phyloP scores from a whole-genome alignment of 92 coral and sea anemone species.

The Porites rus region DNA sequence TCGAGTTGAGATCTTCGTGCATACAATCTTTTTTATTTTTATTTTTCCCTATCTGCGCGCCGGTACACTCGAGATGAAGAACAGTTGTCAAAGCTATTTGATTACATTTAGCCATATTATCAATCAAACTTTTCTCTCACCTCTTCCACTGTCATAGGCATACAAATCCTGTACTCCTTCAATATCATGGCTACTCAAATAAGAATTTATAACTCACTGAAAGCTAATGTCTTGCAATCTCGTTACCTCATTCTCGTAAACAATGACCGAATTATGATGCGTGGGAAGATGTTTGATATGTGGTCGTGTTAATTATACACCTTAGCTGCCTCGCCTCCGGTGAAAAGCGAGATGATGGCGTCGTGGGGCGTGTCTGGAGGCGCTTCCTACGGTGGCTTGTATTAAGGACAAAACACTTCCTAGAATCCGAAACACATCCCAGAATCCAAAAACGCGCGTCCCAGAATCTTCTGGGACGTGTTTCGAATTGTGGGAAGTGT shows the following conservation, averaged over 20 bases:
- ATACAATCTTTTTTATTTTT: too few species aligned
- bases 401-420: too few species aligned
- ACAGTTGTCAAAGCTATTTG: not conserved
- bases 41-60: not conserved
- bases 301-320: not conserved
- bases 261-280: not conserved
- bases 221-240: not conserved
- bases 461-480: too few species aligned
- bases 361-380: too few species aligned
- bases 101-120: not conserved
- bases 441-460: too few species aligned
- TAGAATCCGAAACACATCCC: too few species aligned
- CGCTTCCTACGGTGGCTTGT: too few species aligned
- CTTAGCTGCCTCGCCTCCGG: constrained; percentile 29
- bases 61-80: too few species aligned
- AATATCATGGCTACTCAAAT: constrained; percentile 59
- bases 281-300: not conserved
- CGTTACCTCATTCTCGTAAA: constrained; percentile 8
- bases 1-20: too few species aligned
- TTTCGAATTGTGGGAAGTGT: too few species aligned
- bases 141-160: constrained; percentile 97
- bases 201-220: not conserved
- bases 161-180: constrained; percentile 96
- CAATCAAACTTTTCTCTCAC: constrained; percentile 56
- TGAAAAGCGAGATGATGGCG: too few species aligned